phyloP scores from a whole-genome alignment of 1,140 invertebrate genomes.

The Drosophila sp. region DNA sequence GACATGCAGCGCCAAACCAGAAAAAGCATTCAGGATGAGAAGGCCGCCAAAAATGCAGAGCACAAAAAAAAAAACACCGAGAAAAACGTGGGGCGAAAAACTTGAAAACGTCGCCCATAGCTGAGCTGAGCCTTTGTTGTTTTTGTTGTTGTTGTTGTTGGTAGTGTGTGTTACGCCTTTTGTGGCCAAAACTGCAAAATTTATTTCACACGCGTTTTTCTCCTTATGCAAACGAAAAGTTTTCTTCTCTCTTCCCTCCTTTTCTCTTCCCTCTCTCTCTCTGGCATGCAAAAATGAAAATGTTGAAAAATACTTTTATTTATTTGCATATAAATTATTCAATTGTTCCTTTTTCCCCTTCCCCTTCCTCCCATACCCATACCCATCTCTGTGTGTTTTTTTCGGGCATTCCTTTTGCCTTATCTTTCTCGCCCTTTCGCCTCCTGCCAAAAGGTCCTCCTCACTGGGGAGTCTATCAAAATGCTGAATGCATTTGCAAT shows the following conservation, averaged over 20 bases:
- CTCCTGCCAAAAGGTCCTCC: conserved; percentile 6
- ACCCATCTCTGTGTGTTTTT: background rate
- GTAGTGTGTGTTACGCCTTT: conserved; percentile 67
- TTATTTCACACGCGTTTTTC: conserved; percentile 66
- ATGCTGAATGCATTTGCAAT: conserved; percentile 64
- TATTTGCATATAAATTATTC: conserved; percentile 81
- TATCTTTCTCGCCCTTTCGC: conserved; percentile 46
- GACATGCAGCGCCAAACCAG: conserved; percentile 71
- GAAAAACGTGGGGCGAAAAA: conserved; percentile 21
- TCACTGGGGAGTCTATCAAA: conserved; percentile 67
- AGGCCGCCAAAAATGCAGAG: conserved; percentile 10
- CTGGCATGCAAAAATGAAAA: conserved; percentile 39
- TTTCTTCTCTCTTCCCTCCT: conserved; percentile 28
- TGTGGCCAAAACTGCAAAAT: conserved; percentile 66
- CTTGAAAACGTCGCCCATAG: conserved; percentile 43
- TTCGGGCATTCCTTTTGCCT: conserved; percentile 19
- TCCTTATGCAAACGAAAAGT: conserved; percentile 18
- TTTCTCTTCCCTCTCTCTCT: background rate
- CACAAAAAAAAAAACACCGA: conserved; percentile 17
- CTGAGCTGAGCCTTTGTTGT: conserved; percentile 26
- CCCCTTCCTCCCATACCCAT: background rate
- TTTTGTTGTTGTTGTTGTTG: conserved; percentile 27
- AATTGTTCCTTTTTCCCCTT: conserved; percentile 61
- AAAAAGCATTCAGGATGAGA: conserved; percentile 40
- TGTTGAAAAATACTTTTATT: conserved; percentile 75